Conservation (phyloP, 2,113 vertebrate species). For the Psephotus haematonotus region DNA sequence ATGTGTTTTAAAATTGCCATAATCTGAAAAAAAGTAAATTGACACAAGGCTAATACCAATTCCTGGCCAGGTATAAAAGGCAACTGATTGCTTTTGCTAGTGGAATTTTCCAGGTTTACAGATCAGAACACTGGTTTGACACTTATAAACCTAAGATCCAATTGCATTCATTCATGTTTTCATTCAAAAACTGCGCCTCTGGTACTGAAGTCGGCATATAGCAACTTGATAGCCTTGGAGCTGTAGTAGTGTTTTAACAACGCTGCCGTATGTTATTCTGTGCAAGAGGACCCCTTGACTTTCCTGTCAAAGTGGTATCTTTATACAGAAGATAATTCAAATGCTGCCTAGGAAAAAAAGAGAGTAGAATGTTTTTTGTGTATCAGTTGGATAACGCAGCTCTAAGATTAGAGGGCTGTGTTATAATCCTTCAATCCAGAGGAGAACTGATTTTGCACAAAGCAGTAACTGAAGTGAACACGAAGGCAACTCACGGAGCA, state of each 20-base stretch:
- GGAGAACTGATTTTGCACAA: background rate
- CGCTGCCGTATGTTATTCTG: background rate
- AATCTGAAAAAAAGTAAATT: background rate
- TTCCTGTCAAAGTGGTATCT: background rate
- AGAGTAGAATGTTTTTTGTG: background rate
- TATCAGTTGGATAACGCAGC: background rate
- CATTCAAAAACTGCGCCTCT: background rate
- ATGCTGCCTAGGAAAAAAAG: background rate
- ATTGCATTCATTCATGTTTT: background rate
- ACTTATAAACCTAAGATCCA: background rate
- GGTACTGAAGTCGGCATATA: background rate
- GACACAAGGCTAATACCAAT: background rate
- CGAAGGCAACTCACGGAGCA: fast-evolving
- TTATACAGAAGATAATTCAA: background rate
- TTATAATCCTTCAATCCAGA: background rate
- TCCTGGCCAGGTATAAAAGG: background rate
- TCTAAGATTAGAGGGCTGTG: background rate
- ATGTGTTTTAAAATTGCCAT: background rate
- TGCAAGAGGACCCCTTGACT: background rate
- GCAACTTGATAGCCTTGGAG: background rate
- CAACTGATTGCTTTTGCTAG: background rate
- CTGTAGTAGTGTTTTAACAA: background rate
- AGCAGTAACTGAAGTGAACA: background rate
- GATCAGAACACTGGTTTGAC: background rate
- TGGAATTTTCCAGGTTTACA: background rate